A percentile compares a stretch with the other conserved stretches of the same genome.
Conservation (phyloP, 2,113 vertebrate species). For the Cacatua alba region DNA sequence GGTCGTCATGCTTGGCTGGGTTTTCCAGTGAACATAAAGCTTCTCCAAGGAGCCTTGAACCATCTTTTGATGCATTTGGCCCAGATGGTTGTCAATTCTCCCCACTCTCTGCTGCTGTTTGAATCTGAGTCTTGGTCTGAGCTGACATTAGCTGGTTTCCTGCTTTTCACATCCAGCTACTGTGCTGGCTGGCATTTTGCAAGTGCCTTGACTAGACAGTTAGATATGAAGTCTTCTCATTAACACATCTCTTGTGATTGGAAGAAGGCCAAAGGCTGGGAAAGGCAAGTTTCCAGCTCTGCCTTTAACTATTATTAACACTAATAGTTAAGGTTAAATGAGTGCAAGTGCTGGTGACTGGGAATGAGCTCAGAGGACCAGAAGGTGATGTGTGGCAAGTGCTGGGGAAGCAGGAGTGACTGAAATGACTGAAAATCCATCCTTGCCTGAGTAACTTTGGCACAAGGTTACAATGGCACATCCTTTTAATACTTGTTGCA, state of each 20-base stretch:
- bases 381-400: not conserved
- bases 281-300: constrained; percentile 20
- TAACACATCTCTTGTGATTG: constrained; percentile 25
- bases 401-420: not conserved
- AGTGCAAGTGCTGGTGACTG: not conserved
- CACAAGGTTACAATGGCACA: not conserved
- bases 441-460: not conserved
- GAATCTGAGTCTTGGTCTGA: not conserved
- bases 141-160: constrained; percentile 28
- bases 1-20: not conserved
- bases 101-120: not conserved
- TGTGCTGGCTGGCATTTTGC: constrained; percentile 60
- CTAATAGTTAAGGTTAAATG: not conserved
- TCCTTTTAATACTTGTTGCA: not conserved
- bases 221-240: constrained; percentile 45
- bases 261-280: constrained; percentile 26
- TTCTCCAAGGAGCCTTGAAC: not conserved
- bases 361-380: not conserved
- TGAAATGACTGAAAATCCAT: not conserved
- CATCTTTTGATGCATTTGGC: not conserved
- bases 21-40: not conserved
- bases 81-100: not conserved
- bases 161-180: constrained; percentile 48
- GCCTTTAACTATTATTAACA: not conserved
- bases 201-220: constrained; percentile 23